phyloP scores from a whole-genome alignment of 2,113 vertebrate genomes.

The Acrocephalus arundinaceus region DNA sequence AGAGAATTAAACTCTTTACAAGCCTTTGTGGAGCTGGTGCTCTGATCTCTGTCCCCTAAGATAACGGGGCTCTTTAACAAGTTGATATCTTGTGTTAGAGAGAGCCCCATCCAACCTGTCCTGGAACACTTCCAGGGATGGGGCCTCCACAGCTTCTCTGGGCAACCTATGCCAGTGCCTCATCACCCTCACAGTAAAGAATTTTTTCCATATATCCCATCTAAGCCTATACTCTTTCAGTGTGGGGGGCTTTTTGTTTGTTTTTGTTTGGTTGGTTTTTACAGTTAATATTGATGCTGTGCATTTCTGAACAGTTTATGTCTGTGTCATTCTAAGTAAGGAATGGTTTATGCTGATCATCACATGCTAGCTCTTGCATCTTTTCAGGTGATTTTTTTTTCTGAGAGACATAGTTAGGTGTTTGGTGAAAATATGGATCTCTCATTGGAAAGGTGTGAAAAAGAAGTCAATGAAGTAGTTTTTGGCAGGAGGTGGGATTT shows the following conservation, averaged over 20 bases:
- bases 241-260: background rate
- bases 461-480: background rate
- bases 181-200: rapidly evolving
- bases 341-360: background rate
- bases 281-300: background rate
- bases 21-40: background rate
- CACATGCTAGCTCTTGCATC: background rate
- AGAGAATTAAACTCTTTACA: background rate
- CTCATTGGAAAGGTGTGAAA: background rate
- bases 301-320: background rate
- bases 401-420: background rate
- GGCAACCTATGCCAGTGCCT: background rate
- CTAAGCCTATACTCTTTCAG: background rate
- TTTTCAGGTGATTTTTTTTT: background rate
- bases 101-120: background rate
- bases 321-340: background rate
- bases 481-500: background rate
- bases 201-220: background rate
- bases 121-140: background rate
- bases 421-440: background rate
- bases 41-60: background rate
- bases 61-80: background rate
- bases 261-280: background rate
- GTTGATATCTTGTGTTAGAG: background rate
- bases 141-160: background rate